Base-by-base conservation (phyloP, 1,140 invertebrate species). In the Drosophila santomea region DNA sequence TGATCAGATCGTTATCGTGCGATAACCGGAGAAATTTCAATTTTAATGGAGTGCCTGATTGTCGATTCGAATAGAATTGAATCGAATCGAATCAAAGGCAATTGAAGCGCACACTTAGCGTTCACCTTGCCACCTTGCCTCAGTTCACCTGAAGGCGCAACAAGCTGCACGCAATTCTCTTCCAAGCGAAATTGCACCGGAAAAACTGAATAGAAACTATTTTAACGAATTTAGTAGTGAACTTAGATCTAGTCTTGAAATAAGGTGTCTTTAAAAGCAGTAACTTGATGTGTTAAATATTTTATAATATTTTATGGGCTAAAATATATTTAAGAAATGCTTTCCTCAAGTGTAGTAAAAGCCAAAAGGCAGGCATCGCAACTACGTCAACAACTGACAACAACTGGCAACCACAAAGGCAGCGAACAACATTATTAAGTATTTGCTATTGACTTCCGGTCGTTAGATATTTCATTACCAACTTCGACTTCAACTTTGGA, bases 391-490 rank as follows among this genome's bases (percentile, higher is more conserved):
- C 63, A 64, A 74, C n/a, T 47, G 36, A 72, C 43, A 74, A 51
- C 57, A 66, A 47, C 44, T 63, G 71, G 44, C 67, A 71, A 79
- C 77, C 80, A 75, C 84, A 73, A 71, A 78, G 69, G 63, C 61
- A 83, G 64, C 57, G 68, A 84, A 80, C 84, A 89, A 78, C 83
- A 88, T 88, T 88, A 88, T 88, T 88, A 89, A 83, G 84, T 89
- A 89, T 89, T 89, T 89, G 84, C 84, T 73, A 89, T 89, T 75
- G 85, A 89, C 84, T 89, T 89, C 84, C 84, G 84, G 84, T 89
- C 84, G 84, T 89, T 89, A 89, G 84, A 89, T 89, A 89, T 89
- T 89, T 89, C 84, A 89, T 89, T 89, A 89, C 80, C 84, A 89
- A 86, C 83, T 72, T 88, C 63, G 55, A 47, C 66, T 48, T 41